Evolutionary conservation across 2,113 vertebrate genomes (phyloP), one percentile per base, ranked within the genome.

Genomic region (Xyliphius kryptos): DNA sequence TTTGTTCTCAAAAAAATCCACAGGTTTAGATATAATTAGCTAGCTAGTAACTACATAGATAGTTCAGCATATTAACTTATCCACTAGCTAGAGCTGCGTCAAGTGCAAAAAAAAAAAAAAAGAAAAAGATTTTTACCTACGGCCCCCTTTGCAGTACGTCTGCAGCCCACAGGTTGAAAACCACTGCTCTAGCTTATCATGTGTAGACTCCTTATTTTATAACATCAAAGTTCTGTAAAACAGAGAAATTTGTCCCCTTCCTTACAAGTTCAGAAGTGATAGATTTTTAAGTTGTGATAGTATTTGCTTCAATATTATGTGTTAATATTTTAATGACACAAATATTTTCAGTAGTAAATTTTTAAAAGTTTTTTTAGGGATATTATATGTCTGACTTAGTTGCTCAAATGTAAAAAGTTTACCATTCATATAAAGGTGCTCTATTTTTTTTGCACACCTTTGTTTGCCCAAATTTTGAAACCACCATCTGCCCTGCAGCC

Each of bases 381-480:
- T 16, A 20, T 41, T 9, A 13, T 21, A 63, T n/a, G 17, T 40
- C 32, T 63, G 49, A 9, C 49, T 2, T 11, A 41, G 6, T 9
- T 40, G 20, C 5, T 56, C 12, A 36, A 38, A 56, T 46, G 51
- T 56, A 32, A 48, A 12, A 19, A 59, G 37, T 8, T 11, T 56
- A 11, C 38, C 56, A 52, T 26, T 26, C 36, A 52, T 44, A 53
- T 44, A 60, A 15, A 60, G 15, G 38, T 47, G 13, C 40, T 17
- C 50, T 60, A 60, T 19, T 44, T 37, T 44, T 37, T 46, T 6
- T 52, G 16, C 21, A 53, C n/a, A 44, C 21, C 56, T 53, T 54
- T 63, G 10, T 26, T 15, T 44, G n/a, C 19, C 15, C 65, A 54
- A 14, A 53, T 54, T 67, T 36, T 67, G 20, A 67, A 67, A 14